phyloP scores from a whole-genome alignment of 1,140 invertebrate genomes.

The Zaprionus ghesquierei region DNA sequence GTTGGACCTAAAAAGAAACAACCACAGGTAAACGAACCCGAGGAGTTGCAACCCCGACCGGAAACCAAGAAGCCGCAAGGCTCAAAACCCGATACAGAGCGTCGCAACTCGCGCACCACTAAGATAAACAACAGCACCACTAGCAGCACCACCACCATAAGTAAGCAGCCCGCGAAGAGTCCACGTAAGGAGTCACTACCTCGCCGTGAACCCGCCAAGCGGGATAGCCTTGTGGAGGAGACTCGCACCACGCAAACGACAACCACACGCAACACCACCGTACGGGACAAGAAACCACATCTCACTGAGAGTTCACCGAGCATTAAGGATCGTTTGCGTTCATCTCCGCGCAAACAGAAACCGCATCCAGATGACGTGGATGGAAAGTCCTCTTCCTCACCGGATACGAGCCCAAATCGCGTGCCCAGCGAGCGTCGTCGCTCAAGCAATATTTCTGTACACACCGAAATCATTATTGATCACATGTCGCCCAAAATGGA shows the following conservation, averaged over 20 bases:
- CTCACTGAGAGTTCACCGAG: not conserved
- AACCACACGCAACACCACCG: conserved; percentile 17
- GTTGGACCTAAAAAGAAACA: conserved; percentile 38
- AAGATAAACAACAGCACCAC: conserved; percentile 24
- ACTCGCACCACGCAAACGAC: conserved; percentile 39
- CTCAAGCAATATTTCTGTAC: conserved; percentile 77
- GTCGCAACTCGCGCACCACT: conserved; percentile 51
- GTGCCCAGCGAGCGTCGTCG: conserved; percentile 67
- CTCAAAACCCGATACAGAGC: conserved; percentile 44
- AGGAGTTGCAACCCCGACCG: conserved; percentile 15
- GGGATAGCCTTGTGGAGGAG: conserved; percentile 55
- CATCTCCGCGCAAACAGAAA: conserved; percentile 65
- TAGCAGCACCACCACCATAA: not conserved
- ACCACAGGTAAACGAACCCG: conserved; percentile 19
- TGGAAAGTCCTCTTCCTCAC: conserved; percentile 61
- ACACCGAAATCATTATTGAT: conserved; percentile 78
- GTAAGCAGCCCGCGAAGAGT: conserved; percentile 32
- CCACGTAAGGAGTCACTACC: conserved; percentile 56
- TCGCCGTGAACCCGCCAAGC: conserved; percentile 41
- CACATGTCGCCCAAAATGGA: conserved; percentile 62
- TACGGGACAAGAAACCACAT: not conserved
- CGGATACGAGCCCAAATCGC: conserved; percentile 65
- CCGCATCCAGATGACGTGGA: conserved; percentile 57
- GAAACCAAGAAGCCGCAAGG: conserved; percentile 32
- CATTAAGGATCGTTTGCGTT: conserved; percentile 73